Base-by-base conservation (phyloP, 2,797 vertebrate genomes). In the Florisuga fusca region DNA sequence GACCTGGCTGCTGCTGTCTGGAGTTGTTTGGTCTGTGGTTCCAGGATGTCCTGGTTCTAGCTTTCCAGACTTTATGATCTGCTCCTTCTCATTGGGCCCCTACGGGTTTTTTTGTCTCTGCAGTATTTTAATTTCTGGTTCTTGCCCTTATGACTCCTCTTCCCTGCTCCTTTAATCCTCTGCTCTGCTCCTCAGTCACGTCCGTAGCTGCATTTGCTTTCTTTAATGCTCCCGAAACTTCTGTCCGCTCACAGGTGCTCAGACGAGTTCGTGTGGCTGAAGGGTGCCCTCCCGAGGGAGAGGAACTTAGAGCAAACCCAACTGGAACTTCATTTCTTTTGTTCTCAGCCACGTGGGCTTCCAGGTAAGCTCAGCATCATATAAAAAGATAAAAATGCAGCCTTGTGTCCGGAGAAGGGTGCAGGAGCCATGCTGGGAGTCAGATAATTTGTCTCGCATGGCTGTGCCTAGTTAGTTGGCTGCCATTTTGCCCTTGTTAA, bases 11-110 rank as follows among this genome's bases (percentile, higher is more conserved):
- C 34, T 25, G 41, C 34, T 21, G 15, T 5, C 27, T 22, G 15
- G 20, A 3, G 2, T 4, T 3, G 43, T 43, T 19, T 3, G 21
- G 54, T 25, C 45, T 11, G 29, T 5, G 1, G 20, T 46, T 46
- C 45, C 21, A 46, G 45, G 21, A 46, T 12, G 5, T 46, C 34
- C 48, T 29, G 17, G 8, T 74, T 62, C 13, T 23, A 7, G 6
- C 26, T 51, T 12, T 15, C 38, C 14, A 26, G 6, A 25, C 41
- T 45, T 36, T 36, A 34, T 36, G 14, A 18, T 17, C 23, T 45
- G 62, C 26, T 26, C 23, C 25, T 58, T 73, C 22, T 12, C 3
- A 0, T 50, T 29, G 31, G 16, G 36, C 14, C 23, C 34, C 34
- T 34, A 19, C 21, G 20, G 5, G 19, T 51, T 8, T 26, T 45